A percentile compares a stretch with the other conserved stretches of the same genome.
Evolutionary conservation across 2,888 invertebrate species (phyloP).

Genomic region (Leptinotarsa peninsularis): DNA sequence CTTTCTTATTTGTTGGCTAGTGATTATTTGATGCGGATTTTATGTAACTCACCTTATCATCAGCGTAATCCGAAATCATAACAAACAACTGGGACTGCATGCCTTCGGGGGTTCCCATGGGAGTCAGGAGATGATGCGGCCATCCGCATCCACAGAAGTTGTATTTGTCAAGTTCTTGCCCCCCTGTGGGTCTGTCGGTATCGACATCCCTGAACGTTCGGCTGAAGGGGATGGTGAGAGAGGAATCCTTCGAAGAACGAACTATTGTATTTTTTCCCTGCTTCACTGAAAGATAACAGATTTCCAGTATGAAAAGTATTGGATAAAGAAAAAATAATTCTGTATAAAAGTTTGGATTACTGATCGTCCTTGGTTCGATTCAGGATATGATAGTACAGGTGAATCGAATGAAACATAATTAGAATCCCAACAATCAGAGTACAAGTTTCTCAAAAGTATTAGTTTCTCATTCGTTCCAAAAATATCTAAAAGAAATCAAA

Average conservation of each 20-base stretch:
- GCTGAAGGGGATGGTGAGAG: slow-evolving; percentile 88
- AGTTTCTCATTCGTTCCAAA: no score
- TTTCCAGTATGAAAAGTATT: not conserved
- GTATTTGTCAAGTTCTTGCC: slow-evolving; percentile 70
- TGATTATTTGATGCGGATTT: no score
- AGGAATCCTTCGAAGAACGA: slow-evolving; percentile 77
- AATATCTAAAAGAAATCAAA: no score
- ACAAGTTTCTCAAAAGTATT: no score
- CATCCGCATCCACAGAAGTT: slow-evolving; percentile 91
- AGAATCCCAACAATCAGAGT: no score
- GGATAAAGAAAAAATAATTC: no score
- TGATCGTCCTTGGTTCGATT: no score
- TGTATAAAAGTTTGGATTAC: no score
- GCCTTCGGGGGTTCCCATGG: slow-evolving; percentile 78
- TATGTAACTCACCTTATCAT: slow-evolving; percentile 71
- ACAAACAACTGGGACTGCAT: slow-evolving; percentile 78
- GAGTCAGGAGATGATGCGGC: slow-evolving; percentile 85
- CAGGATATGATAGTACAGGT: no score
- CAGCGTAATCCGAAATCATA: slow-evolving; percentile 80
- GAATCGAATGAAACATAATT: no score
- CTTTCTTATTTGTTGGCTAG: no score
- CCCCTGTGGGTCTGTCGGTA: slow-evolving; percentile 70
- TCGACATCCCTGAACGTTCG: slow-evolving; percentile 82
- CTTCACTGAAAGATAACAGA: slow-evolving; percentile 68
- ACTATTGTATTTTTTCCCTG: slow-evolving; percentile 77